Conservation (phyloP, 2,888 invertebrate genomes). For the Erpobdella octoculata region DNA sequence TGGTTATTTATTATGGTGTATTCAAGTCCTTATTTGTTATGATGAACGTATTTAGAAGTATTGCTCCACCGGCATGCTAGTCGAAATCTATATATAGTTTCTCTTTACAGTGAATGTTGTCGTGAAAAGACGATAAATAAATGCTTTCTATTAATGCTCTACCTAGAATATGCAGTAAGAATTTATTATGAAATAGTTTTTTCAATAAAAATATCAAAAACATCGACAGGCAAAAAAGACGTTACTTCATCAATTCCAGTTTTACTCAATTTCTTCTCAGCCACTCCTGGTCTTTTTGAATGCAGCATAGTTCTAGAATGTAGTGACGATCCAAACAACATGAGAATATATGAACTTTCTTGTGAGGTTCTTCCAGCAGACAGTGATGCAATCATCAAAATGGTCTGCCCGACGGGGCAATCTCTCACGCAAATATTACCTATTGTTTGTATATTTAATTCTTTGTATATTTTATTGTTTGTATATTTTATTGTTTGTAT, state of each 20-base stretch:
- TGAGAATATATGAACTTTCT: constrained; percentile 48
- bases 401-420: constrained; percentile 48
- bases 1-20: no score
- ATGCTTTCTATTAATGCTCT: no score
- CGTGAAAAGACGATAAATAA: no score
- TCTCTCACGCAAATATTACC: constrained; percentile 50
- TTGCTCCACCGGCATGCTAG: no score
- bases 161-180: no score
- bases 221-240: neutral
- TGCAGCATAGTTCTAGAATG: constrained; percentile 43
- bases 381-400: constrained; percentile 47
- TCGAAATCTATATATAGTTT: no score
- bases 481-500: neutral
- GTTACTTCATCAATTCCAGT: neutral
- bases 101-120: no score
- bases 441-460: constrained; percentile 43
- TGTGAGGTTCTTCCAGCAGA: constrained; percentile 49
- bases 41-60: no score
- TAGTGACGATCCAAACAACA: constrained; percentile 42
- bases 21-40: no score
- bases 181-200: no score
- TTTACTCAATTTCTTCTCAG: constrained; percentile 40
- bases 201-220: neutral
- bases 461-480: neutral
- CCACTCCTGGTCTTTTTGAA: constrained; percentile 48